A percentile compares a stretch with the other conserved stretches of the same genome.
Evolutionary conservation across 2,888 invertebrate species (phyloP).

Genomic region (Protula sp.): DNA sequence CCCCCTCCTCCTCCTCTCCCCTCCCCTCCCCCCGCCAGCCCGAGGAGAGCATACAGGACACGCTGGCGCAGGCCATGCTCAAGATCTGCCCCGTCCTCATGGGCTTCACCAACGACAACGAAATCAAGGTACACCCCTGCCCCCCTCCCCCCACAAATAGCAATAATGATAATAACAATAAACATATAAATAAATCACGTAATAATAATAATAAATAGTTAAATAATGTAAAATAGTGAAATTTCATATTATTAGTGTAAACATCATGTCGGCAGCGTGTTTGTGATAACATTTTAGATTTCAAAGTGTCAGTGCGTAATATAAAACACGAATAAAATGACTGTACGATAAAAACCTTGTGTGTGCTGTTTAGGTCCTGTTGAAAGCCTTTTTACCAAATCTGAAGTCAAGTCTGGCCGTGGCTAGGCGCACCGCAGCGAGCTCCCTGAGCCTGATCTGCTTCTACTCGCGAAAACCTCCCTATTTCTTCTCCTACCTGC

Average conservation of each 20-base stretch:
- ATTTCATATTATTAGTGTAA: too few relatives aligned
- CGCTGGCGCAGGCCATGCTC: slow-evolving; percentile 62
- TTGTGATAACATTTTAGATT: too few relatives aligned
- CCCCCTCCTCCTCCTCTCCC: background rate
- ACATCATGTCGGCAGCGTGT: too few relatives aligned
- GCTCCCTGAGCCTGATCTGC: slow-evolving; percentile 74
- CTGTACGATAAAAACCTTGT: too few relatives aligned
- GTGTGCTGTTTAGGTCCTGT: slow-evolving; percentile 58
- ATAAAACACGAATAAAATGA: too few relatives aligned
- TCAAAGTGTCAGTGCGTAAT: too few relatives aligned
- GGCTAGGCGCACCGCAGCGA: slow-evolving; percentile 74
- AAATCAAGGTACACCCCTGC: slow-evolving; percentile 66
- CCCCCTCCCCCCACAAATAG: background rate
- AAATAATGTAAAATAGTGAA: too few relatives aligned
- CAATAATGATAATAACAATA: too few relatives aligned
- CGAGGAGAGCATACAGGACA: slow-evolving; percentile 70
- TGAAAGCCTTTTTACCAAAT: slow-evolving; percentile 66
- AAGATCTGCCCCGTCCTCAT: slow-evolving; percentile 67
- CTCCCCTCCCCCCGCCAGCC: slow-evolving; percentile 66
- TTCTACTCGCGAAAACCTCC: slow-evolving; percentile 69
- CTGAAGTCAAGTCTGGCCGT: slow-evolving; percentile 66
- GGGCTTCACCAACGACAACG: slow-evolving; percentile 67
- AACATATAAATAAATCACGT: too few relatives aligned
- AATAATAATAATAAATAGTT: too few relatives aligned
- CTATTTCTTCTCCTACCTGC: slow-evolving; percentile 65